Evolutionary conservation across 2,888 invertebrate genomes (phyloP).

Genomic region (Macropis europaea): DNA sequence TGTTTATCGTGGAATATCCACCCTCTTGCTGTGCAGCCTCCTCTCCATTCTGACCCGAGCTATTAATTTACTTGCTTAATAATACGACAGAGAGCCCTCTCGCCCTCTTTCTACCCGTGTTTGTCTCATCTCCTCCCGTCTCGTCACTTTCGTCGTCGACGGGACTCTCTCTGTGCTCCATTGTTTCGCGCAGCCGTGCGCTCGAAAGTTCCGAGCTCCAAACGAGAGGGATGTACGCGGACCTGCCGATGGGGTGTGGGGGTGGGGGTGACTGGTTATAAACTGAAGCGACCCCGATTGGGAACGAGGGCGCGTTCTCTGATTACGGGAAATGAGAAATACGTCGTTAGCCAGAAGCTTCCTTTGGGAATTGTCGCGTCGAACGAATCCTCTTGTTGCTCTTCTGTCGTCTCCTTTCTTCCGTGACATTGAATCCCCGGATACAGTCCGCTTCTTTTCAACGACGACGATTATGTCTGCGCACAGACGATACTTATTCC

Average conservation of each 20-base stretch:
- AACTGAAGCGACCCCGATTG: constrained; percentile 47
- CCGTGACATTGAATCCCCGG: constrained; percentile 8
- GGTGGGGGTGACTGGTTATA: constrained; percentile 10
- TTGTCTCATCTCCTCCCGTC: constrained; percentile 28
- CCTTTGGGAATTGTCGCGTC: constrained; percentile 31
- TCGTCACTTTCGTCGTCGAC: constrained; percentile 57
- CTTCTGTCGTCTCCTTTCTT: constrained; percentile 30
- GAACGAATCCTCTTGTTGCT: too few relatives aligned
- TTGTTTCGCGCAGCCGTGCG: constrained; percentile 43
- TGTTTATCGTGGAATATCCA: constrained; percentile 76
- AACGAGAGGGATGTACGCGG: too few relatives aligned
- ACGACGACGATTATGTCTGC: too few relatives aligned
- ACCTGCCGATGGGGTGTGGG: constrained; percentile 1
- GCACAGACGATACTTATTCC: too few relatives aligned
- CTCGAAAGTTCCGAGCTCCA: background rate
- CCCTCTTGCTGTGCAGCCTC: constrained; percentile 58
- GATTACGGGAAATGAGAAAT: constrained; percentile 64
- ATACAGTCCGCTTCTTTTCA: background rate
- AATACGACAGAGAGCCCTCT: constrained; percentile 69
- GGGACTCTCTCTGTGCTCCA: too few relatives aligned
- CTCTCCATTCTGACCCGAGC: constrained; percentile 63
- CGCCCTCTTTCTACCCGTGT: constrained; percentile 23
- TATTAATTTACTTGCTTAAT: constrained; percentile 79
- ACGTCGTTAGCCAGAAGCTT: constrained; percentile 39
- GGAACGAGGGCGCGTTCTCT: constrained; percentile 37